A percentile compares a stretch with the other conserved stretches of the same genome.
Evolutionary conservation across 2,888 invertebrate species (phyloP).

Genomic region (Mylabris sibirica): DNA sequence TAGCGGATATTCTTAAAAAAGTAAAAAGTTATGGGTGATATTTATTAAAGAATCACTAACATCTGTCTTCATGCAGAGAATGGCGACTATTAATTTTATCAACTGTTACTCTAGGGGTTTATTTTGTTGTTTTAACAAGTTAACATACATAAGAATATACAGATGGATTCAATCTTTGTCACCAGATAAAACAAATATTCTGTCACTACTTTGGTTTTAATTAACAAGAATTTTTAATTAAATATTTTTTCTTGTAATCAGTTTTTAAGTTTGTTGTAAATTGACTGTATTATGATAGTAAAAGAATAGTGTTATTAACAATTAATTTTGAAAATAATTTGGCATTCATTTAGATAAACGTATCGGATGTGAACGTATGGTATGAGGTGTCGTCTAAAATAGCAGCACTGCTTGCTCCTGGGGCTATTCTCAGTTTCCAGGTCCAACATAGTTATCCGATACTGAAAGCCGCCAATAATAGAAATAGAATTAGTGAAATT

Average conservation of each 20-base stretch:
- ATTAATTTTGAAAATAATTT: slow-evolving; percentile 17
- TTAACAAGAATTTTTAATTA: background rate
- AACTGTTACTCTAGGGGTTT: background rate
- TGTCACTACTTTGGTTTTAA: background rate
- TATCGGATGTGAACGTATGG: slow-evolving; percentile 29
- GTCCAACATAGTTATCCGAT: slow-evolving; percentile 48
- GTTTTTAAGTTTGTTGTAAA: background rate
- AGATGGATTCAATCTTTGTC: background rate
- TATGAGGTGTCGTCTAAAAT: slow-evolving; percentile 39
- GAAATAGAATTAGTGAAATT: slow-evolving; percentile 41
- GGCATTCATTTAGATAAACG: slow-evolving; percentile 24
- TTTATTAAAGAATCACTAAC: no score
- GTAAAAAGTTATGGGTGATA: no score
- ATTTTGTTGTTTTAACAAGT: slow-evolving; percentile 1
- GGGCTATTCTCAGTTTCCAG: slow-evolving; percentile 50
- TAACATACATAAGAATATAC: background rate
- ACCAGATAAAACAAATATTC: background rate
- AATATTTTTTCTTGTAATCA: background rate
- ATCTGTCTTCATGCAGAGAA: no score
- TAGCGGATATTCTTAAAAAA: no score
- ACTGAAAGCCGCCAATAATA: slow-evolving; percentile 41
- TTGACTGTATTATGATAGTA: background rate
- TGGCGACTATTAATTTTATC: background rate
- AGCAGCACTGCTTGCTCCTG: slow-evolving; percentile 31
- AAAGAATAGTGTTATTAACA: background rate